phyloP scores from a whole-genome alignment of 2,113 vertebrate species.

The Microcebus lehilahytsara region DNA sequence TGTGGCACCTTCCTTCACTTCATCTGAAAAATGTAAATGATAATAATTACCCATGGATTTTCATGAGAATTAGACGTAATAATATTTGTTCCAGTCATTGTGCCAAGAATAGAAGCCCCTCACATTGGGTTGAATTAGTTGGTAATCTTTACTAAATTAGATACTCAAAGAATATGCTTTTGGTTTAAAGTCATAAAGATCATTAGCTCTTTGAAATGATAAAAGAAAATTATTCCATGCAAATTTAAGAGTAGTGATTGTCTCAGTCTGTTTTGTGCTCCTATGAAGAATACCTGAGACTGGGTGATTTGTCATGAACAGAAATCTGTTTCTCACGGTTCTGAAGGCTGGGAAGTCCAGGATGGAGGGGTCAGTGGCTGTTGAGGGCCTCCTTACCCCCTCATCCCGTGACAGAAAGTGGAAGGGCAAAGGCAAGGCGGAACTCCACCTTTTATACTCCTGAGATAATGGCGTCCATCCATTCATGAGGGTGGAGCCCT shows the following conservation, averaged over 20 bases:
- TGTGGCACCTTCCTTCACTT: not conserved
- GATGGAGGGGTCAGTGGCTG: not conserved
- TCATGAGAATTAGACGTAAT: not conserved
- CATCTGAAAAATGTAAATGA: not conserved
- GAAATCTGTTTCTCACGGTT: not conserved
- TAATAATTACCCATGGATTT: not conserved
- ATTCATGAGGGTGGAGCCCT: not conserved
- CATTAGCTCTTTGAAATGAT: not conserved
- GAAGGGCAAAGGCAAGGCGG: not conserved
- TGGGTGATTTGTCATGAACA: not conserved
- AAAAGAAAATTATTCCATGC: not conserved
- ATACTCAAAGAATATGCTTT: constrained; percentile 22
- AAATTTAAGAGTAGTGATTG: not conserved
- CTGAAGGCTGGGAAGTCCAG: not conserved
- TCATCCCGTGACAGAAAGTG: not conserved
- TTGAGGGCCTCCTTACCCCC: not conserved
- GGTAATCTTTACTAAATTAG: not conserved
- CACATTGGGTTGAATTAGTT: not conserved
- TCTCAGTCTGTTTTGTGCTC: not conserved
- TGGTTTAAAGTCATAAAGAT: not conserved
- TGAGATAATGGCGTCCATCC: not conserved
- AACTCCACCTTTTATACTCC: not conserved
- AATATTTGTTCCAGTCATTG: not conserved
- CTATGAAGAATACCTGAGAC: not conserved
- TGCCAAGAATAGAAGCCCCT: not conserved